These are phyloP conservation scores for Urocynchramus pylzowi DNA, from an alignment of 2,113 vertebrate genomes.

Conservation along the genomic window DNA sequence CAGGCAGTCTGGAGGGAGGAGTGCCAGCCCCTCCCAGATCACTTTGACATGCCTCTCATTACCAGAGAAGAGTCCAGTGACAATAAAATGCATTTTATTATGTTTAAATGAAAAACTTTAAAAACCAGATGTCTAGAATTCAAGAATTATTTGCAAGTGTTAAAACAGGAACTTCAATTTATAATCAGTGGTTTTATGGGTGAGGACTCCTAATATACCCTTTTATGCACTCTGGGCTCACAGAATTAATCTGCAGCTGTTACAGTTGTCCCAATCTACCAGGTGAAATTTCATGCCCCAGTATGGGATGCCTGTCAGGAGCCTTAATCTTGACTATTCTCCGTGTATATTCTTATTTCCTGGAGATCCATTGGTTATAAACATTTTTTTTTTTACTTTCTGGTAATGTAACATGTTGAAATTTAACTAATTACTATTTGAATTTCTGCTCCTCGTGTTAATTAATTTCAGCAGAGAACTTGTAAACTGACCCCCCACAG, in stretches of 20 bases:
- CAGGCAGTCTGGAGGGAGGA: background rate
- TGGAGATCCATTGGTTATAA: background rate
- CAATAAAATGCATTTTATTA: background rate
- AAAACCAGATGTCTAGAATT: background rate
- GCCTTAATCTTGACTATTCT: background rate
- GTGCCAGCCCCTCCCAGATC: background rate
- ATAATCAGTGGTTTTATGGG: background rate
- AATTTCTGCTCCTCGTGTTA: background rate
- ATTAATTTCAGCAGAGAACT: background rate
- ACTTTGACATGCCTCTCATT: background rate
- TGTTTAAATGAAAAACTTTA: background rate
- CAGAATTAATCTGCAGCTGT: background rate
- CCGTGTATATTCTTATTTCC: background rate
- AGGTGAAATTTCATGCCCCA: background rate
- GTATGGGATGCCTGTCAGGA: background rate
- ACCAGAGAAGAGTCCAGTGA: background rate
- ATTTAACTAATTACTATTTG: background rate
- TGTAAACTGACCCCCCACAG: background rate
- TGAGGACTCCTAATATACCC: background rate
- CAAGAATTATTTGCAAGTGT: background rate
- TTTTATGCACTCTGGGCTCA: background rate
- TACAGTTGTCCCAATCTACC: background rate
- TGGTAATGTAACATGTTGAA: background rate
- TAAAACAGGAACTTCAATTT: background rate
- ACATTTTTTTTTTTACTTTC: background rate